phyloP scores from a whole-genome alignment of 2,113 vertebrate genomes.

The Myiagra hebetior region DNA sequence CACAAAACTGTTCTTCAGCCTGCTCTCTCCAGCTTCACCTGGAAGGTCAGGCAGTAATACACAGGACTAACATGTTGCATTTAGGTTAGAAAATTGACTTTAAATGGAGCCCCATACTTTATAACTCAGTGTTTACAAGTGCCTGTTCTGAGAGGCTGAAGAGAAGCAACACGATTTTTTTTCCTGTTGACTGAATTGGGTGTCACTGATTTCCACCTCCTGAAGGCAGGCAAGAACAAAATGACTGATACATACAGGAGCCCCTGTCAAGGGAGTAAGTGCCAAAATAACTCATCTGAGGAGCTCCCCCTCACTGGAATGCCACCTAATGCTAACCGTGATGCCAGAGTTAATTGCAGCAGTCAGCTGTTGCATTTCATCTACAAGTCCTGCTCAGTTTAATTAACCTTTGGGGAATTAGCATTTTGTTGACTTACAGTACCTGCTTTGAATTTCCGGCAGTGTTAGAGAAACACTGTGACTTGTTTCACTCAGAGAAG shows the following conservation, averaged over 20 bases:
- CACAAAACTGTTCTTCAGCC: not conserved
- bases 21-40: not conserved
- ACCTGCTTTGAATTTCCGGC: slow-evolving; percentile 19
- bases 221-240: not conserved
- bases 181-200: not conserved
- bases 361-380: slow-evolving; percentile 3
- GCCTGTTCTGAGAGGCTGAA: not conserved
- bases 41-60: not conserved
- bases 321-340: not conserved
- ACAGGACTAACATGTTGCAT: not conserved
- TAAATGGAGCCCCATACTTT: not conserved
- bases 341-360: not conserved
- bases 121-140: not conserved
- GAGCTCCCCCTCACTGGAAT: not conserved
- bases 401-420: slow-evolving; percentile 59
- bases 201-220: not conserved
- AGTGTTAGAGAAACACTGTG: not conserved
- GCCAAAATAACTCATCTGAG: not conserved
- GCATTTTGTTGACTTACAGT: slow-evolving; percentile 9
- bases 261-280: not conserved
- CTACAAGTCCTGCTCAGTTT: not conserved
- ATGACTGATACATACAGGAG: not conserved
- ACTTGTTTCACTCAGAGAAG: not conserved
- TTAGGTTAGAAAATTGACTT: not conserved
- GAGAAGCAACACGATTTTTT: not conserved